phyloP scores from a whole-genome alignment of 1,140 invertebrate species.

The Cyclargus thomasi region DNA sequence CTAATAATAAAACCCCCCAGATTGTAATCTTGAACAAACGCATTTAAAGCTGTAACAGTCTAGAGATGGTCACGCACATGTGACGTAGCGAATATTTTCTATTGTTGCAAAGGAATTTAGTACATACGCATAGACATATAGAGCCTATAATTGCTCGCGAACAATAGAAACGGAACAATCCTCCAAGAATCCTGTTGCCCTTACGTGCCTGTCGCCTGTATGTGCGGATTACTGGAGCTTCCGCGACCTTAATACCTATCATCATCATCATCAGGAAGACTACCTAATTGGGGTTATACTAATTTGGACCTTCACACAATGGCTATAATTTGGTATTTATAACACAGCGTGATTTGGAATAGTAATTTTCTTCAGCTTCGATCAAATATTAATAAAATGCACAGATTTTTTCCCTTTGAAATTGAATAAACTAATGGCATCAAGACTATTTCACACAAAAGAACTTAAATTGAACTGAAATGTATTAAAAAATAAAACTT shows the following conservation, averaged over 20 bases:
- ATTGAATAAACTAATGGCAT: no score
- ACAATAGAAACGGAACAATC: constrained; percentile 27
- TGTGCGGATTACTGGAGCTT: constrained; percentile 37
- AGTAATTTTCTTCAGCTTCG: no score
- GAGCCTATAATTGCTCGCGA: constrained; percentile 32
- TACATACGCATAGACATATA: constrained; percentile 12
- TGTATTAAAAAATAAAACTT: no score
- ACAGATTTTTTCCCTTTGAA: no score
- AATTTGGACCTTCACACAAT: no score
- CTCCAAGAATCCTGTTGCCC: constrained; percentile 34
- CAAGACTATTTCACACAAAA: no score
- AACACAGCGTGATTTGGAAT: no score
- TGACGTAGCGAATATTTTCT: constrained; percentile 17
- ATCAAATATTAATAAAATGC: no score
- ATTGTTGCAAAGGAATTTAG: constrained; percentile 6
- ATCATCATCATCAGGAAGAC: background rate
- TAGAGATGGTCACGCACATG: constrained; percentile 21
- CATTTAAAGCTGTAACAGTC: constrained; percentile 20
- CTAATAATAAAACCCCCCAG: constrained; percentile 2
- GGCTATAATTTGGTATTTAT: no score
- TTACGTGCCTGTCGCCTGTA: constrained; percentile 35
- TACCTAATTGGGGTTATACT: no score
- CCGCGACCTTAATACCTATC: constrained; percentile 33
- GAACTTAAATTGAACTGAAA: no score
- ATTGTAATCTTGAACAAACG: constrained; percentile 20